Evolutionary conservation across 1,140 invertebrate species (phyloP), one percentile per base, ranked within the genome.

Genomic region (Listronotus bonariensis): DNA sequence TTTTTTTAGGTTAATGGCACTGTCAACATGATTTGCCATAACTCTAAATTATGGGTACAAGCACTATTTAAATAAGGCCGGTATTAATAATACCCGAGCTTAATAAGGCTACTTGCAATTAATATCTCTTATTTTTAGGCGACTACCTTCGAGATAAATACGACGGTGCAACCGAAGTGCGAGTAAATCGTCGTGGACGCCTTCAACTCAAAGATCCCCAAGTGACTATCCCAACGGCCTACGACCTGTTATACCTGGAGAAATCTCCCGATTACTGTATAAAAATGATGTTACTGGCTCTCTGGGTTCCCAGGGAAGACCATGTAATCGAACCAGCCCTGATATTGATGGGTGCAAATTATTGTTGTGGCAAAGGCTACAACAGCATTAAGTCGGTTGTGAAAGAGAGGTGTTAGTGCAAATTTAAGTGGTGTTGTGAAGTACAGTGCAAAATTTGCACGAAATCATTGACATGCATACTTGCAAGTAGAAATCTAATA

Each of bases 391-490:
- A 88, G 66, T 84, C 86, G 15, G 85, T 86, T 0, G 76, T 89
- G 9, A 86, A 85, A 46, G 92, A 97, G 76, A 83, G 93, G 20
- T 97, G 95, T 79, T 86, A 94, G 57, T 98, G 95, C 83, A 95
- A 95, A 78, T 98, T 98, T 77, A 89, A 95, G 72, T 98, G 95
- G 93, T 98, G 95, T 80, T 98, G 95, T 79, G 87, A 90, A 63
- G 95, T 98, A 14, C 87, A 93, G 73, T 98, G 95, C 78, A 89
- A 95, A 75, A 91, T 88, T 17, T 97, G 95, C 80, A 84, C 89
- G 43, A 86, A 84, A 74, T 85, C 85, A 60, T 82, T 92, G 90
- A 93, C 75, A 78, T 90, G 49, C 88, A 93, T 76, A 91, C 89
- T 56, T 95, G 92, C 85, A 92, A 92, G 84, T 93, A 36, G 11